Percentiles rank a stretch among this genome's conserved stretches.
phyloP scores from a whole-genome alignment of 2,113 vertebrate species.

The Strix aluco region DNA sequence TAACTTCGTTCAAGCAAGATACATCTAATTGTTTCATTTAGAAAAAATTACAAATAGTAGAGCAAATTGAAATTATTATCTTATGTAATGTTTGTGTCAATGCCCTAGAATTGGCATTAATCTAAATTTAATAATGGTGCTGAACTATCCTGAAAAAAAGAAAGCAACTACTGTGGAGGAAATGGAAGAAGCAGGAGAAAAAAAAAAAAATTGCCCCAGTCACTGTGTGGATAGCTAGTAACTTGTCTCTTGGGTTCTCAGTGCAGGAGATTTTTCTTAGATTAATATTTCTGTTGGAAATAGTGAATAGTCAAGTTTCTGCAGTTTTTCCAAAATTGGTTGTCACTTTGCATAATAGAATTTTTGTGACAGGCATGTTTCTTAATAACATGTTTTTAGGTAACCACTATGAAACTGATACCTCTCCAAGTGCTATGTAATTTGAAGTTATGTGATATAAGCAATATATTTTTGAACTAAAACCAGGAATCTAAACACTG shows the following conservation, averaged over 20 bases:
- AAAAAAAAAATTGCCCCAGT: neutral
- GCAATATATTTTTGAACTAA: neutral
- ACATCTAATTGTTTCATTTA: neutral
- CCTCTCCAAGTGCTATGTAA: neutral
- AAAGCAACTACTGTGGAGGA: neutral
- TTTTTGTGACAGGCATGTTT: neutral
- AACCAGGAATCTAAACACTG: neutral
- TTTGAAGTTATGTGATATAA: neutral
- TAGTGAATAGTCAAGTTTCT: neutral
- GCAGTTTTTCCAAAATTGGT: fast-evolving
- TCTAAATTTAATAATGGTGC: neutral
- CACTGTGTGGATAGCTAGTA: neutral
- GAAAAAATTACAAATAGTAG: neutral
- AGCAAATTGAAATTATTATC: neutral
- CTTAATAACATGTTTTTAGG: slow-evolving; percentile 30
- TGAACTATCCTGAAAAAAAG: neutral
- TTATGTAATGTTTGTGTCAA: neutral
- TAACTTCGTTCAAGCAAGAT: neutral
- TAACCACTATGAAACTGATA: neutral
- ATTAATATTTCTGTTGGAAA: neutral
- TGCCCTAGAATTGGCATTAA: neutral
- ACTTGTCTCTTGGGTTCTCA: neutral
- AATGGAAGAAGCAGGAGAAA: neutral
- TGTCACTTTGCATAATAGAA: slow-evolving; percentile 3
- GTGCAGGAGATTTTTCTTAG: neutral